phyloP scores from a whole-genome alignment of 2,797 vertebrate genomes.

The Ibycter americanus region DNA sequence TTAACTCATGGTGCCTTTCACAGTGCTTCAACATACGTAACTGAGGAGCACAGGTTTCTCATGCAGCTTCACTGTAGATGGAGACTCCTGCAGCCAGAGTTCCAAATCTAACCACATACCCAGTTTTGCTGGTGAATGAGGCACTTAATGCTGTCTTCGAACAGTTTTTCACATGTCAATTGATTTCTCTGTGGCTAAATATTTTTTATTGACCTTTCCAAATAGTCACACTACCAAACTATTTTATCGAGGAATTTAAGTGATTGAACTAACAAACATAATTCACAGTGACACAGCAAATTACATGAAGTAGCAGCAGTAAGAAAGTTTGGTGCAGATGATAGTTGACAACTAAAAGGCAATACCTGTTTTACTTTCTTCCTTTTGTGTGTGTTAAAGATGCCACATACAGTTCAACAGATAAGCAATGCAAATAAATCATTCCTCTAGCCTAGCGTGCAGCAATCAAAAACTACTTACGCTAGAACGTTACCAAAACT shows the following conservation, averaged over 20 bases:
- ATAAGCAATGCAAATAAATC: background rate
- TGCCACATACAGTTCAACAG: background rate
- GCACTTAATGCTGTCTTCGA: background rate
- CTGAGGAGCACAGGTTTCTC: background rate
- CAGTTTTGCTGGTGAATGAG: background rate
- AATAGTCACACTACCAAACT: slow-evolving; percentile 17
- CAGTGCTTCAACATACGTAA: background rate
- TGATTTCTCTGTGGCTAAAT: slow-evolving; percentile 43
- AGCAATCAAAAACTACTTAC: background rate
- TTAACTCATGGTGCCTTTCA: background rate
- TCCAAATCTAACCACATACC: background rate
- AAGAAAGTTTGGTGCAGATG: background rate
- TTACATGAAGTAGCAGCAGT: background rate
- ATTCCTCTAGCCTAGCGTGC: background rate
- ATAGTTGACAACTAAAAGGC: background rate
- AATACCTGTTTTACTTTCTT: background rate
- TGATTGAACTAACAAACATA: slow-evolving; percentile 31
- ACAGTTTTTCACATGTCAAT: background rate
- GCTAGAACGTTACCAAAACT: background rate
- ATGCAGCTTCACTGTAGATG: background rate
- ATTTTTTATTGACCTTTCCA: slow-evolving; percentile 42
- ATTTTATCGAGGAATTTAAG: background rate
- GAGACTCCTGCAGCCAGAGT: background rate
- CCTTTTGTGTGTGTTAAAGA: background rate
- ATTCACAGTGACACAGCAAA: background rate